Conservation (phyloP, 2,113 vertebrate genomes). For the Camarhynchus parvulus region DNA sequence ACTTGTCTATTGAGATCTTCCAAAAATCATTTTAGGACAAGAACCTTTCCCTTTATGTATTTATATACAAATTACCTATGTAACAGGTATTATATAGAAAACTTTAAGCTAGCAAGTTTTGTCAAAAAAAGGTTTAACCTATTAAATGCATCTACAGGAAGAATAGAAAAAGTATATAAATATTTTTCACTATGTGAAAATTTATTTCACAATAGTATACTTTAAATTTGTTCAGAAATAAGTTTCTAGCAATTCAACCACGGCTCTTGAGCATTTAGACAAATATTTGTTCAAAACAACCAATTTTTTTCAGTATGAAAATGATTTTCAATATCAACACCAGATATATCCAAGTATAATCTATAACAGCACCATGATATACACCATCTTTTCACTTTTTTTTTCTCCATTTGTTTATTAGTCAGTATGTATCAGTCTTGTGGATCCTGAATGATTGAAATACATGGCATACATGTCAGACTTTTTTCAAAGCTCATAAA, state of each 20-base stretch:
- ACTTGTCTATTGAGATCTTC: not conserved
- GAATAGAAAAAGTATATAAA: not conserved
- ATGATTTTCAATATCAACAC: not conserved
- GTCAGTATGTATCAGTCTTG: not conserved
- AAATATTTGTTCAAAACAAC: not conserved
- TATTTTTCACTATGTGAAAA: not conserved
- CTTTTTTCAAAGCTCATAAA: slow-evolving; percentile 60
- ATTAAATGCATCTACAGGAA: not conserved
- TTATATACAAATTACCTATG: rapidly evolving
- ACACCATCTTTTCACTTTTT: not conserved
- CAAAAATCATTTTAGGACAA: not conserved
- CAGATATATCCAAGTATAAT: not conserved
- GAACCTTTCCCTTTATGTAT: not conserved
- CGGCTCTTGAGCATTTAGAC: not conserved
- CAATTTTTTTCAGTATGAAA: not conserved
- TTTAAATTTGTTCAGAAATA: not conserved
- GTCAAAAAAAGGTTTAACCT: not conserved
- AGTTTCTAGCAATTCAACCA: not conserved
- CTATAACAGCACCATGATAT: not conserved
- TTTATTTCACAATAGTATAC: not conserved
- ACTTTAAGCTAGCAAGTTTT: not conserved
- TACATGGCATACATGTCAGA: not conserved
- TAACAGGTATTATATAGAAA: not conserved
- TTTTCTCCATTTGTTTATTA: not conserved
- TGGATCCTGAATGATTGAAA: slow-evolving; percentile 2